These are phyloP conservation scores for Drosophila pseudotakahashii DNA, from an alignment of 2,888 invertebrate species.

Conservation along the genomic window DNA sequence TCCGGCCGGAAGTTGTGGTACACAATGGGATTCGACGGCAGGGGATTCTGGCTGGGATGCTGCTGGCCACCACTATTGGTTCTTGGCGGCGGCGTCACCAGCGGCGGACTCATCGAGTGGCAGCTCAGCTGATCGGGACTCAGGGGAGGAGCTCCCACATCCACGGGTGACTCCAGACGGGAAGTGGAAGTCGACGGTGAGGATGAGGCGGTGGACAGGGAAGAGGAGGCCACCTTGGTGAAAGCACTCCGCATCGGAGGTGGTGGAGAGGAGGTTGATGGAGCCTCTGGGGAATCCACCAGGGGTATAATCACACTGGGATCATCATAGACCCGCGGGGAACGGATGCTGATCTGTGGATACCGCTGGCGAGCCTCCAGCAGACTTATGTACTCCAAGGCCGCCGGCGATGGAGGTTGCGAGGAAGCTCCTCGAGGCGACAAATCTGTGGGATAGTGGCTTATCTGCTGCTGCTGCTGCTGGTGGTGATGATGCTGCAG, in stretches of 20 bases:
- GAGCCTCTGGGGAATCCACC: slow-evolving; percentile 75
- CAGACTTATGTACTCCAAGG: slow-evolving; percentile 76
- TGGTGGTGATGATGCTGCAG: slow-evolving; percentile 74
- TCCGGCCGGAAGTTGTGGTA: slow-evolving; percentile 84
- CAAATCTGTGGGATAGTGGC: slow-evolving; percentile 83
- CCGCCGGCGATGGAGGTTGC: slow-evolving; percentile 73
- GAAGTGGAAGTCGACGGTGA: slow-evolving; percentile 63
- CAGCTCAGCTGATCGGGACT: slow-evolving; percentile 92
- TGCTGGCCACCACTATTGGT: slow-evolving; percentile 33
- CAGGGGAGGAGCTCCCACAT: slow-evolving; percentile 89
- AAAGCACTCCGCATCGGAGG: slow-evolving; percentile 89
- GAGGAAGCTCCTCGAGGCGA: slow-evolving; percentile 74
- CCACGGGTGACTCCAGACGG: slow-evolving; percentile 84
- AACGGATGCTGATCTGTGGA: slow-evolving; percentile 81
- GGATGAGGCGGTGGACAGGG: slow-evolving; percentile 63
- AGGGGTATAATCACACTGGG: slow-evolving; percentile 82
- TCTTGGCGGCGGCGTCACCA: slow-evolving; percentile 86
- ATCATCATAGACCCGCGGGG: slow-evolving; percentile 83
- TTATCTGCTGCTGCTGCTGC: slow-evolving; percentile 53
- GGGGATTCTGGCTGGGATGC: slow-evolving; percentile 33
- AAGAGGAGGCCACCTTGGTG: slow-evolving; percentile 88
- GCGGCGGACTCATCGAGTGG: slow-evolving; percentile 91
- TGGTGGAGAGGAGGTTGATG: slow-evolving; percentile 51
- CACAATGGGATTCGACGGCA: slow-evolving; percentile 83
- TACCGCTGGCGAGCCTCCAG: slow-evolving; percentile 80